Evolutionary conservation across 2,113 vertebrate species (phyloP), one percentile per base, ranked within the genome.

Genomic region (Hippocampus mohnikei): DNA sequence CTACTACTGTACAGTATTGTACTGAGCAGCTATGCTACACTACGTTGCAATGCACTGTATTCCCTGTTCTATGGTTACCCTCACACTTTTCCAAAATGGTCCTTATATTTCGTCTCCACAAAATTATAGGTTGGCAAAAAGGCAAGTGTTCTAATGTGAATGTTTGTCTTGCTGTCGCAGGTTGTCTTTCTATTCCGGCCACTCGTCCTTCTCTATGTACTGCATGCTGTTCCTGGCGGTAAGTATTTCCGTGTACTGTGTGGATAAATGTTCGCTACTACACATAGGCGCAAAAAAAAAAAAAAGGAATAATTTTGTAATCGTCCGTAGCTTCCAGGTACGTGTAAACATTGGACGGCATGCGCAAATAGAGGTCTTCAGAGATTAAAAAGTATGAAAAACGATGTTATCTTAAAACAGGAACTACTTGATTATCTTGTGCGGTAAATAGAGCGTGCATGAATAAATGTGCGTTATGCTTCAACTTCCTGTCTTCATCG

Each of bases 201-300:
- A 98, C 88, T 95, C 96, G 25, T 98, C 96, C 0, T 98, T 98
- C 87, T 97, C 96, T 82, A 98, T 98, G 96, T 98, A 98, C 92
- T 96, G 94, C 89, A 95, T 97, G 96, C 74, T 98, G 74, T 98
- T 98, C 73, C 76, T 97, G 79, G 96, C 95, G 78, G 96, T 98
- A 91, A 97, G 96, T 97, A 94, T 78, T 37, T 18, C 29, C 46
- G 6, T 21, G 50, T 16, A 23, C 37, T 12, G 16, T 9, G 7
- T 53, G 50, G 50, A 53, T 53, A 25, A 25, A 56, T 56, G 11
- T 56, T 9, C 2, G 50, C 18, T 50, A 5, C 1, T 21, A 52
- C 5, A 52, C 3, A 21, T 20, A 8, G 50, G 5, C 48, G 2
- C 1, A 52, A 4, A 21, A 52, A 20, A 52, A 21, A 52, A 21